Conservation (phyloP, 2,888 invertebrate genomes). For the Cloeon dipterum region DNA sequence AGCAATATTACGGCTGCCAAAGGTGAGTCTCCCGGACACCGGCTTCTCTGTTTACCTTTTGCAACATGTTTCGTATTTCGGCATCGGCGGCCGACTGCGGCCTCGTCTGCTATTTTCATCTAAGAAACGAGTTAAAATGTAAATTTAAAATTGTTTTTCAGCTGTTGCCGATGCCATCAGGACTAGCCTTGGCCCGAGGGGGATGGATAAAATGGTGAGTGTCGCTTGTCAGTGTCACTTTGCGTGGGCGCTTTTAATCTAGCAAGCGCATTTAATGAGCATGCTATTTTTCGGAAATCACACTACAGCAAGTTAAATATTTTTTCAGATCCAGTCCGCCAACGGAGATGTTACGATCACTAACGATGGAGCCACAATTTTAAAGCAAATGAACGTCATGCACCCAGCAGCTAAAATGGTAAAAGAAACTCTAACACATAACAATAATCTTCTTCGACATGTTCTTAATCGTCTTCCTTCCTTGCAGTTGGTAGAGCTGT, state of each 20-base stretch:
- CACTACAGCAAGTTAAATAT: too few species aligned
- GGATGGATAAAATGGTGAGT: constrained; percentile 98
- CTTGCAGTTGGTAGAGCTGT: constrained; percentile 80
- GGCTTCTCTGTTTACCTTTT: too few species aligned
- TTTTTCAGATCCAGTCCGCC: constrained; percentile 83
- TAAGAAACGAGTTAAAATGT: neutral
- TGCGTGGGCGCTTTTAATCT: neutral
- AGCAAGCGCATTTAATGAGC: too few species aligned
- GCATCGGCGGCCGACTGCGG: neutral
- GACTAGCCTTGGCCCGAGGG: constrained; percentile 92
- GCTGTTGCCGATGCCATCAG: constrained; percentile 97
- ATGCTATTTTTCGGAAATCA: neutral
- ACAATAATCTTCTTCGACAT: too few species aligned
- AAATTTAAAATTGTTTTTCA: constrained; percentile 22
- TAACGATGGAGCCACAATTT: constrained; percentile 97
- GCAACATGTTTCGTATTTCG: neutral
- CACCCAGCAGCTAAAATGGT: constrained; percentile 99
- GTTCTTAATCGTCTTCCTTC: neutral
- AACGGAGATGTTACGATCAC: constrained; percentile 99
- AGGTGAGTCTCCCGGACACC: too few species aligned
- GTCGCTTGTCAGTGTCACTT: too few species aligned
- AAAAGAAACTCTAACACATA: too few species aligned
- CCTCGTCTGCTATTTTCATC: constrained; percentile 4
- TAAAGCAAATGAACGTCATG: constrained; percentile 95
- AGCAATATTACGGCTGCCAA: constrained; percentile 97